Conservation (phyloP, 2,797 vertebrate species). For the Dicrostonyx torquatus region DNA sequence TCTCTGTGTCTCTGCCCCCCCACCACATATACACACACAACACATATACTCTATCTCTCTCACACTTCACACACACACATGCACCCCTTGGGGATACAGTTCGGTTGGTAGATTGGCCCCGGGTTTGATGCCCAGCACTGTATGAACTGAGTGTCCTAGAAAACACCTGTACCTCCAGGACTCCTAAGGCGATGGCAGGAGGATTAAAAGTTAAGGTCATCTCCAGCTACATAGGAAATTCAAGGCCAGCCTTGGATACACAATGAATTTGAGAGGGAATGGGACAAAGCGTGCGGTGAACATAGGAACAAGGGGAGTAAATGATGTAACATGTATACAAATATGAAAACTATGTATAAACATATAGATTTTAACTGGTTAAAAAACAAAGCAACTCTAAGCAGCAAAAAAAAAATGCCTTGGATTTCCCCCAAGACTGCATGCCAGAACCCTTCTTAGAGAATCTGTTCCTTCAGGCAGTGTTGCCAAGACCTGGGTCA, state of each 20-base stretch:
- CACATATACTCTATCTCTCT: no score
- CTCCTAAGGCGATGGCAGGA: neutral
- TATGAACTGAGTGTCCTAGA: neutral
- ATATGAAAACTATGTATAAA: neutral
- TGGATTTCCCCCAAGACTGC: neutral
- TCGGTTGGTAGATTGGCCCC: neutral
- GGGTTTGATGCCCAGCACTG: neutral
- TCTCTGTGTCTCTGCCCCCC: neutral
- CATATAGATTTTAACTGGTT: neutral
- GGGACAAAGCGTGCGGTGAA: neutral
- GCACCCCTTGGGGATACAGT: neutral
- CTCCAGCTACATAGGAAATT: neutral
- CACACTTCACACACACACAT: neutral
- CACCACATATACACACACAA: no score
- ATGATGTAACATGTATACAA: neutral
- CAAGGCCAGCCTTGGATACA: neutral
- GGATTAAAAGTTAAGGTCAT: neutral
- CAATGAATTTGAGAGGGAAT: neutral
- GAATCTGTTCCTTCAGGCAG: accelerated
- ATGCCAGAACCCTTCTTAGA: neutral
- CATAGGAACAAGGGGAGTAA: neutral
- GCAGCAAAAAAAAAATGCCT: neutral
- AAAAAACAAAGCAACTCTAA: neutral
- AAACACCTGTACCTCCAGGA: neutral
- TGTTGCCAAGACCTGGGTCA: neutral